Base-by-base conservation (phyloP, 2,888 invertebrate species). In the Rambutsinella grinnellia region DNA sequence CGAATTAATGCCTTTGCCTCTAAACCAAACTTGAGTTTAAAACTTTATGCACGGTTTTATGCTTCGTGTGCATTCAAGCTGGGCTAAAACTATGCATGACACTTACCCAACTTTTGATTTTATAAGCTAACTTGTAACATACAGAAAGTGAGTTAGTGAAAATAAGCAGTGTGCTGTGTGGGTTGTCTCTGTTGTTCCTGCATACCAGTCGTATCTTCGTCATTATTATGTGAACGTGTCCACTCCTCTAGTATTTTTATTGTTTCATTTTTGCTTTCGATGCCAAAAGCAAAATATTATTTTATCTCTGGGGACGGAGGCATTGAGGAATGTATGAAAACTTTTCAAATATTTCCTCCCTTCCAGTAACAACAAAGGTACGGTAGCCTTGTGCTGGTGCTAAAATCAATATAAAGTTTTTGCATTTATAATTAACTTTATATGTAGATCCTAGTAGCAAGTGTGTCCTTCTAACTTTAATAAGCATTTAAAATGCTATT, bases 141-240 rank as follows among this genome's bases (percentile, higher is more conserved):
- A 36, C 36, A 13, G 36, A 36, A 36, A 54, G n/a, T n/a, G 58
- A 60, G 60, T 17, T 27, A 68, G 68, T 68, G 68, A 68, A 57
- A 68, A 68, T 56, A 66, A 66, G 13, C 6, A 36, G 36, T 36
- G 36, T 8, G 13, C 6, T 36, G 6, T 36, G 54, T 54, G 54
- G 21, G 8, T 21, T 10, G 21, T 21, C 3, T n/a, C 6, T 6
- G 2, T 8, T 17, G 19, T 3, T 54, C 17, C 47, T 67, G 57
- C 67, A 67, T 57, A 57, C 57, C 57, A 57, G 19, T 57, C 56
- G 51, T 66, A 66, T 67, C 67, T 26, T 49, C 27, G 10, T 66
- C 57, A 47, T 36, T 28, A 63, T 49, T 47, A 44, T 10, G 19
- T 51, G 58, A 61, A 24, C 17, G 47, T 26, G 46, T 63, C 49